Evolutionary conservation across 2,797 vertebrate genomes (phyloP).

Genomic region (Sebastes iracundus): DNA sequence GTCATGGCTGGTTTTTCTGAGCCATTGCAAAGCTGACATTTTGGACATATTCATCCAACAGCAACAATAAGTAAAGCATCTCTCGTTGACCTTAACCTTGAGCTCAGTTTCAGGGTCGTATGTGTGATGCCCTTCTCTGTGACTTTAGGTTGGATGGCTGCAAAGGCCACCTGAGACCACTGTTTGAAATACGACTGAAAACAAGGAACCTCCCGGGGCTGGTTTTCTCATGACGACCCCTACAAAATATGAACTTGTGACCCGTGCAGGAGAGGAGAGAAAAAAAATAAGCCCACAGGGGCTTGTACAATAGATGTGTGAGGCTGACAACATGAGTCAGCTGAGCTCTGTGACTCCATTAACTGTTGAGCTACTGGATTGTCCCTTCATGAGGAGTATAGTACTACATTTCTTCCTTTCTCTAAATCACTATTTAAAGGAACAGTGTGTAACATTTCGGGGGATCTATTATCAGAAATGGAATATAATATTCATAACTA

Average conservation of each 20-base stretch:
- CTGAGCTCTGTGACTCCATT: slow-evolving; percentile 15
- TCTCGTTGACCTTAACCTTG: slow-evolving; percentile 39
- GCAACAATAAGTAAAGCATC: slow-evolving; percentile 16
- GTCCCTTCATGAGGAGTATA: background rate
- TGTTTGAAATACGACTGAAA: slow-evolving; percentile 34
- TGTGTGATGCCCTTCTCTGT: background rate
- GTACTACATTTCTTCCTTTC: background rate
- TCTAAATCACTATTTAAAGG: background rate
- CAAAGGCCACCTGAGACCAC: slow-evolving; percentile 39
- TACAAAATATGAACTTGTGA: slow-evolving; percentile 46
- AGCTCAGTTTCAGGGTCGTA: slow-evolving; percentile 26
- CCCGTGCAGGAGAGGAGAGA: slow-evolving; percentile 18
- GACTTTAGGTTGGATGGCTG: slow-evolving; percentile 20
- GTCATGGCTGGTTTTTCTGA: background rate
- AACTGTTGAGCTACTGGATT: background rate
- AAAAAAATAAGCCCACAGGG: slow-evolving; percentile 15
- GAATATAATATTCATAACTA: too few relatives aligned
- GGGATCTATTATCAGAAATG: too few relatives aligned
- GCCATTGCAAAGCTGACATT: slow-evolving; percentile 25
- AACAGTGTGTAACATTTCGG: too few relatives aligned
- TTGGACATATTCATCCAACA: slow-evolving; percentile 24
- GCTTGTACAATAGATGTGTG: slow-evolving; percentile 19
- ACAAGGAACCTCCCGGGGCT: slow-evolving; percentile 20
- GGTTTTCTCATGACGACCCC: slow-evolving; percentile 22
- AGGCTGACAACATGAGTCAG: slow-evolving; percentile 24